These are phyloP conservation scores for Neopipo cinnamomea DNA, from an alignment of 2,113 vertebrate species.

Conservation along the genomic window DNA sequence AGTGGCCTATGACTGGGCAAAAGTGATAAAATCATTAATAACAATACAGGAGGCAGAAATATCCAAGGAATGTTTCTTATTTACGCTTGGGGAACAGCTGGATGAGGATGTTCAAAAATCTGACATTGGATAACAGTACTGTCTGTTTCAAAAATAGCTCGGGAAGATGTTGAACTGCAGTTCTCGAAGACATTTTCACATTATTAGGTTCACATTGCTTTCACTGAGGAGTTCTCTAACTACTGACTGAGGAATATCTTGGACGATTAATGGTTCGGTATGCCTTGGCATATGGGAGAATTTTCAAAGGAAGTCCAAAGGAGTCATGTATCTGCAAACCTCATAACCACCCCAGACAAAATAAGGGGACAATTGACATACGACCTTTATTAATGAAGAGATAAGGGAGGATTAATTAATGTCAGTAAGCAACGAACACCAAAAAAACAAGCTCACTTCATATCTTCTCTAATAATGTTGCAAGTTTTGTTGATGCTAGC, in stretches of 20 bases:
- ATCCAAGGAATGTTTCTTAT: not conserved
- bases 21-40: not conserved
- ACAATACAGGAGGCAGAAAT: not conserved
- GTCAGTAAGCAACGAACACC: not conserved
- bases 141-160: not conserved
- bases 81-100: not conserved
- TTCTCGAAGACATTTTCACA: not conserved
- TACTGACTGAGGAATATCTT: not conserved
- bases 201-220: not conserved
- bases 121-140: not conserved
- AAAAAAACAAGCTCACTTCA: not conserved
- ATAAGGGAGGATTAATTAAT: not conserved
- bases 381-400: not conserved
- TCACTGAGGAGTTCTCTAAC: not conserved
- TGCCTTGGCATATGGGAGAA: not conserved
- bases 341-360: not conserved
- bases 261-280: not conserved
- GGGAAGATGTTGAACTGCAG: not conserved
- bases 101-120: not conserved
- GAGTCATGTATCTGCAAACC: not conserved
- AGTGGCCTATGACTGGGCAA: not conserved
- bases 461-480: not conserved
- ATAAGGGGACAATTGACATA: not conserved
- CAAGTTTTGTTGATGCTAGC: not conserved
- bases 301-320: not conserved